phyloP scores from a whole-genome alignment of 2,888 invertebrate species.

The Mellilla xanthometata region DNA sequence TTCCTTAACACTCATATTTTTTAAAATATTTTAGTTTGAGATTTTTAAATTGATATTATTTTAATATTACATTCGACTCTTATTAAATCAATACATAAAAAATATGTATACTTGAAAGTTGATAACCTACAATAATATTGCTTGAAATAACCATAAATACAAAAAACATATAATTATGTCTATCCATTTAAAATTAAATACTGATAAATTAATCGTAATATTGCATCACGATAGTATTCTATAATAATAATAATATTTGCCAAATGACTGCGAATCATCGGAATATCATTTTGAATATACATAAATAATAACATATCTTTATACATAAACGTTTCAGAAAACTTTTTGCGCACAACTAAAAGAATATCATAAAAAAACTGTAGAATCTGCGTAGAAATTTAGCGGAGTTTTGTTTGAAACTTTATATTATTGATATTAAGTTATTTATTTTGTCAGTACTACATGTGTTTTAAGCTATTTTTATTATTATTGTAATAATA shows the following conservation, averaged over 20 bases:
- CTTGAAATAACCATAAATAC: conserved; percentile 4
- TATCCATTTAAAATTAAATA: too few relatives aligned
- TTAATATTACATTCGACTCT: too few relatives aligned
- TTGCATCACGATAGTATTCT: conserved; percentile 11
- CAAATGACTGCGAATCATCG: conserved; percentile 46
- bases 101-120: too few relatives aligned
- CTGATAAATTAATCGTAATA: neutral
- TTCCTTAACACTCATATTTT: too few relatives aligned
- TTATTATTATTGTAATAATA: neutral
- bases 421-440: too few relatives aligned
- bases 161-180: too few relatives aligned
- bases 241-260: conserved; percentile 25
- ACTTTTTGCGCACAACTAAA: conserved; percentile 60
- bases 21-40: too few relatives aligned
- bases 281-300: conserved; percentile 57
- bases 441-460: too few relatives aligned
- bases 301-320: conserved; percentile 58
- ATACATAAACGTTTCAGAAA: conserved; percentile 57
- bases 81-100: too few relatives aligned
- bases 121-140: too few relatives aligned
- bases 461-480: too few relatives aligned
- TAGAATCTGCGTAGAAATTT: conserved; percentile 32
- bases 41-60: too few relatives aligned
- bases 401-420: conserved; percentile 20
- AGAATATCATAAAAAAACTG: conserved; percentile 39